These are phyloP conservation scores for Unio delphinus DNA, from an alignment of 2,888 invertebrate species.

Conservation along the genomic window DNA sequence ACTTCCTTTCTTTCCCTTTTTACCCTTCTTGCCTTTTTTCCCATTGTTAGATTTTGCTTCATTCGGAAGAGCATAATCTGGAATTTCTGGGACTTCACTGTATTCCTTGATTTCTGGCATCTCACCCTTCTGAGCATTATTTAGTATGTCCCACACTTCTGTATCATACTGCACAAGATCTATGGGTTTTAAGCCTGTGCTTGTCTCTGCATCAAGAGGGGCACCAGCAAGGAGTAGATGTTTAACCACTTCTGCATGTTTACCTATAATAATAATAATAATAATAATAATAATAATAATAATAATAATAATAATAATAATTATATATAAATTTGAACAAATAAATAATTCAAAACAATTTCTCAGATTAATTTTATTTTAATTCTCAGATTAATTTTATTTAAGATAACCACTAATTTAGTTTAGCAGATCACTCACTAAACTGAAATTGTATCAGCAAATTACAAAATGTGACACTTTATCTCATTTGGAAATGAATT, in stretches of 20 bases:
- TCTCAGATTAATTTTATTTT: too few species aligned
- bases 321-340: neutral
- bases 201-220: constrained; percentile 44
- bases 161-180: constrained; percentile 44
- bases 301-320: neutral
- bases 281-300: neutral
- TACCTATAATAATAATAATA: constrained; percentile 33
- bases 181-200: constrained; percentile 41
- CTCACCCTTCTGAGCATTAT: constrained; percentile 47
- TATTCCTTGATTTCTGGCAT: constrained; percentile 56
- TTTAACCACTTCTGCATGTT: constrained; percentile 51
- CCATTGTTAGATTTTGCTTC: constrained; percentile 46
- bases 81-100: constrained; percentile 54
- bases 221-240: constrained; percentile 54
- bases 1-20: constrained; percentile 28
- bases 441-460: too few species aligned
- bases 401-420: too few species aligned
- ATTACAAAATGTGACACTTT: too few species aligned
- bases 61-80: constrained; percentile 47
- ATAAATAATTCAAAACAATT: neutral
- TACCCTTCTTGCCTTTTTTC: constrained; percentile 36
- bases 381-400: too few species aligned
- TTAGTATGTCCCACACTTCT: constrained; percentile 49
- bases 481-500: too few species aligned
- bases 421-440: too few species aligned